Conservation (phyloP, 1,140 invertebrate genomes). For the Drepana arcuata region DNA sequence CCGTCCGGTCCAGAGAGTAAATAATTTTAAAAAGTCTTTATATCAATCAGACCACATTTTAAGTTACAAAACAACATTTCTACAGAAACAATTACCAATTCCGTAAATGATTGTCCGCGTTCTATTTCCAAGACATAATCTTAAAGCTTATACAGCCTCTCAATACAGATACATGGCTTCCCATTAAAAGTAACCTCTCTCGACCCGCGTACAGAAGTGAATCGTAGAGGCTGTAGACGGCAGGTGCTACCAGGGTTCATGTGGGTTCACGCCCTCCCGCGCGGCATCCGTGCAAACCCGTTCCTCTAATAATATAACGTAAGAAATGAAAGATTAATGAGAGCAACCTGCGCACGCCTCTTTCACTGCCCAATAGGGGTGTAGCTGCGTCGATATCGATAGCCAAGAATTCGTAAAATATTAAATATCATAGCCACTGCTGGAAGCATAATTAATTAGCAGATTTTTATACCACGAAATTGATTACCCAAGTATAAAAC, state of each 20-base stretch:
- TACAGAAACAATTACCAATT: not conserved
- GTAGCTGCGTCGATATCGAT: too few species aligned
- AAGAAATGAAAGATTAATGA: constrained; percentile 70
- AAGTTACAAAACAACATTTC: not conserved
- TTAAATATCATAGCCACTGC: too few species aligned
- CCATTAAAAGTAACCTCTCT: constrained; percentile 19
- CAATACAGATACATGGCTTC: constrained; percentile 10
- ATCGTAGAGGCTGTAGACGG: constrained; percentile 43
- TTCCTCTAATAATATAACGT: constrained; percentile 70
- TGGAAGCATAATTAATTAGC: too few species aligned
- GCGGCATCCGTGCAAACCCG: constrained; percentile 64
- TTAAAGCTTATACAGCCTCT: constrained; percentile 7
- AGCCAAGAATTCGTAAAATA: too few species aligned
- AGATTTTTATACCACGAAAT: too few species aligned
- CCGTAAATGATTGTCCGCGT: not conserved
- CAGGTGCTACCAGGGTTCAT: constrained; percentile 66
- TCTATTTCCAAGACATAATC: not conserved
- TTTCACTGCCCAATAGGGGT: constrained; percentile 41
- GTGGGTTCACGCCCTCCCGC: constrained; percentile 43
- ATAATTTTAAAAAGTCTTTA: not conserved
- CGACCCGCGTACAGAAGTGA: constrained; percentile 5
- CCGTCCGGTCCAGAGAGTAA: not conserved
- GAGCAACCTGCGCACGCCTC: constrained; percentile 66
- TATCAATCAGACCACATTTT: not conserved
- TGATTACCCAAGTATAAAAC: too few species aligned